A percentile compares a stretch with the other conserved stretches of the same genome.
These are phyloP conservation scores for Prosapia bicincta DNA, from an alignment of 2,888 invertebrate species.

Conservation along the genomic window DNA sequence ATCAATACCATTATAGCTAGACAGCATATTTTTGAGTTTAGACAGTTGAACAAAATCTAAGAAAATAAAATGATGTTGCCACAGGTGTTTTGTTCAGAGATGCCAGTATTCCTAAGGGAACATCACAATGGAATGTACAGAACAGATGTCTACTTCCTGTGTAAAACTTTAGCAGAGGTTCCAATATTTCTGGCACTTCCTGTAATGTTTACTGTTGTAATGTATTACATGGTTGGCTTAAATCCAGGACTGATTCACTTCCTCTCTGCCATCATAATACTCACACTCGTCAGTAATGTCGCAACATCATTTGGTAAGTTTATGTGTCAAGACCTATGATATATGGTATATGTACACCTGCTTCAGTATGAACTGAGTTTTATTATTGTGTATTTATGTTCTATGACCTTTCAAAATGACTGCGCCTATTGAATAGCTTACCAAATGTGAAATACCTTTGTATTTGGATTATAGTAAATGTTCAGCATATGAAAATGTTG, in stretches of 20 bases:
- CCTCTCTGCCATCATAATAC: slow-evolving; percentile 63
- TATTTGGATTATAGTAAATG: too few relatives aligned
- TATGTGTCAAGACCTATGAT: too few relatives aligned
- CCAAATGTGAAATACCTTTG: too few relatives aligned
- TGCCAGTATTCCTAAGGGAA: slow-evolving; percentile 86
- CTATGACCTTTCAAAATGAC: too few relatives aligned
- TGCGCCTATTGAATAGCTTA: background rate
- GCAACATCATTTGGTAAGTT: slow-evolving; percentile 78
- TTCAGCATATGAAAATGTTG: too few relatives aligned
- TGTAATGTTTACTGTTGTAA: slow-evolving; percentile 72
- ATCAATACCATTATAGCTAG: too few relatives aligned
- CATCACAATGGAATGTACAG: slow-evolving; percentile 88
- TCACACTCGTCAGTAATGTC: slow-evolving; percentile 81
- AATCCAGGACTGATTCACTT: slow-evolving; percentile 71
- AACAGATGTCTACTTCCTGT: slow-evolving; percentile 85
- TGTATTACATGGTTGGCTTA: slow-evolving; percentile 87
- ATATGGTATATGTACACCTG: too few relatives aligned
- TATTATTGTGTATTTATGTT: too few relatives aligned
- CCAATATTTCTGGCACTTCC: slow-evolving; percentile 85
- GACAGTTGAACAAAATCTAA: too few relatives aligned
- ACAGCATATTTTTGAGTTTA: too few relatives aligned
- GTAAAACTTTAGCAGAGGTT: slow-evolving; percentile 85
- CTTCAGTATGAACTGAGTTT: too few relatives aligned
- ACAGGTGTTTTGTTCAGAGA: slow-evolving; percentile 85
- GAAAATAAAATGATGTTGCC: slow-evolving; percentile 34